Conservation (phyloP, 1,140 invertebrate species). For the Phenacoccus solenopsis region DNA sequence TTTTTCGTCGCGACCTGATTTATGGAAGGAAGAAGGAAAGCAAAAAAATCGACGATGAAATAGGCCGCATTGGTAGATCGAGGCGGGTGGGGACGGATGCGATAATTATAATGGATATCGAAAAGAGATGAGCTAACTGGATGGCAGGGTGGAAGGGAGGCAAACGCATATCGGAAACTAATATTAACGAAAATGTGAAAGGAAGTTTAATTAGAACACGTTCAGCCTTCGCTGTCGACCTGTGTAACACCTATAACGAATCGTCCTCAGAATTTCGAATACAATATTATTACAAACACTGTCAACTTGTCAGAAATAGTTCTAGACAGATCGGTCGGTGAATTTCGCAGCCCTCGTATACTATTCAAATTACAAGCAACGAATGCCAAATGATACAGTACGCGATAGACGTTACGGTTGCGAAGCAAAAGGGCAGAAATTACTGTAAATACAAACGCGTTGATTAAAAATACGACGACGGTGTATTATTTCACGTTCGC, state of each 20-base stretch:
- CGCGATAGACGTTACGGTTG: not conserved
- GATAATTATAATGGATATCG: too few relatives aligned
- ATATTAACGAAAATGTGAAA: slow-evolving; percentile 17
- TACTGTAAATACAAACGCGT: slow-evolving; percentile 7
- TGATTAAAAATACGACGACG: slow-evolving; percentile 15
- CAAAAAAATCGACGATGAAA: too few relatives aligned
- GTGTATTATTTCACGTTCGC: slow-evolving; percentile 17
- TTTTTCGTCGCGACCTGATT: too few relatives aligned
- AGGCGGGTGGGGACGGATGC: too few relatives aligned
- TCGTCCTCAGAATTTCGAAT: slow-evolving; percentile 16
- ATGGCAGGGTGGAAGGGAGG: too few relatives aligned
- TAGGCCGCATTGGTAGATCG: too few relatives aligned
- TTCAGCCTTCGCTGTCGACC: slow-evolving; percentile 8
- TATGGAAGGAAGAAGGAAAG: too few relatives aligned
- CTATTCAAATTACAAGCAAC: slow-evolving; percentile 11
- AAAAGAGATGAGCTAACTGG: too few relatives aligned
- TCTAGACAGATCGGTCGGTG: slow-evolving; percentile 11
- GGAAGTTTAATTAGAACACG: slow-evolving; percentile 16
- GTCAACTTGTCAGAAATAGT: slow-evolving; percentile 15
- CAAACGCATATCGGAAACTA: slow-evolving; percentile 1
- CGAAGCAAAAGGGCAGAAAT: slow-evolving; percentile 7
- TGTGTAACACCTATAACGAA: slow-evolving; percentile 12
- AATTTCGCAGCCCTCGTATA: not conserved
- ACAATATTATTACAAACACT: slow-evolving; percentile 16
- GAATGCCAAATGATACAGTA: slow-evolving; percentile 15